Conservation (phyloP, 1,140 invertebrate genomes). For the Pseudomyrmex flavicornis region DNA sequence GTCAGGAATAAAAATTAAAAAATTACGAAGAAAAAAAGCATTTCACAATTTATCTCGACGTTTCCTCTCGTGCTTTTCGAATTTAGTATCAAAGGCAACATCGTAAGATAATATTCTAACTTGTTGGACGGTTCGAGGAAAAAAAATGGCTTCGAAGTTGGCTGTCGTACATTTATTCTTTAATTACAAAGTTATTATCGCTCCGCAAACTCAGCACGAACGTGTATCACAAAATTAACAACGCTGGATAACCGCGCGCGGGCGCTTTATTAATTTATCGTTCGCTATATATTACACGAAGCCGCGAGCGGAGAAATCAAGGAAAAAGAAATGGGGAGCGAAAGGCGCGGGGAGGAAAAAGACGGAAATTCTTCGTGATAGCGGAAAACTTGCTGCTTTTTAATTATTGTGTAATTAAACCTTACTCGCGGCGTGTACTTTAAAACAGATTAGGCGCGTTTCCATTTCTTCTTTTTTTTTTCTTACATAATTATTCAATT, state of each 20-base stretch:
- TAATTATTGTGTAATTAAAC: slow-evolving; percentile 81
- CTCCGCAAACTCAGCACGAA: slow-evolving; percentile 51
- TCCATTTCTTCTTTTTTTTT: not conserved
- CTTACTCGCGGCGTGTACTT: slow-evolving; percentile 19
- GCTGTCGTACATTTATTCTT: slow-evolving; percentile 69
- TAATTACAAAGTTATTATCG: slow-evolving; percentile 79
- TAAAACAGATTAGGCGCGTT: slow-evolving; percentile 34
- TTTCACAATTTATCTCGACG: too few relatives aligned
- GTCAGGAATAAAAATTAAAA: too few relatives aligned
- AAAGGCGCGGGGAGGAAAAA: slow-evolving; percentile 15
- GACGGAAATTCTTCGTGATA: slow-evolving; percentile 25
- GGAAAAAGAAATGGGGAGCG: slow-evolving; percentile 33
- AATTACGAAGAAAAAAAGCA: too few relatives aligned
- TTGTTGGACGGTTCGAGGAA: slow-evolving; percentile 2
- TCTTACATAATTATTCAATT: not conserved
- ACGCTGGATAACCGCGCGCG: slow-evolving; percentile 57
- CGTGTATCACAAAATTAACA: slow-evolving; percentile 64
- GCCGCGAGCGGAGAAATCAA: slow-evolving; percentile 51
- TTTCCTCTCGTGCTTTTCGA: not conserved
- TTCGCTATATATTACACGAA: slow-evolving; percentile 71
- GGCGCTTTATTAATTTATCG: slow-evolving; percentile 81
- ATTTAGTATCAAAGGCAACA: slow-evolving; percentile 21
- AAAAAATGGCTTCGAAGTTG: slow-evolving; percentile 26
- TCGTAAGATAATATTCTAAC: slow-evolving; percentile 17
- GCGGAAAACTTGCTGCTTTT: slow-evolving; percentile 71